phyloP scores from a whole-genome alignment of 2,113 vertebrate species.

The Neogale vison region DNA sequence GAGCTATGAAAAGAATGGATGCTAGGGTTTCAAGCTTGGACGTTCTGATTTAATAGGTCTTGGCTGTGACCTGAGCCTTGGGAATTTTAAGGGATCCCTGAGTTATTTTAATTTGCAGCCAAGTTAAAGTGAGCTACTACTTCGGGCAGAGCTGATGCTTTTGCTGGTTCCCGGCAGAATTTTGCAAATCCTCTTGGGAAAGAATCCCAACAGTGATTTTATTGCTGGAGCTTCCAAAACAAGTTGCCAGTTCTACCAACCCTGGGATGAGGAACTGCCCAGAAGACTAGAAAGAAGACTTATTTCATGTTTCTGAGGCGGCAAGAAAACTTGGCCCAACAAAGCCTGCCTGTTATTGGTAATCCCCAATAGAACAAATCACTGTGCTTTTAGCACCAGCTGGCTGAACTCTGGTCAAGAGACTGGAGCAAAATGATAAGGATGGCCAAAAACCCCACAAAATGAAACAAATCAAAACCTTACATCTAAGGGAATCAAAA shows the following conservation, averaged over 20 bases:
- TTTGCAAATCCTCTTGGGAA: neutral
- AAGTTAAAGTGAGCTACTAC: neutral
- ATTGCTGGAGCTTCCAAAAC: neutral
- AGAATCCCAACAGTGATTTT: neutral
- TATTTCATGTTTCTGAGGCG: neutral
- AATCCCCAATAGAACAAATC: neutral
- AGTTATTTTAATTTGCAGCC: neutral
- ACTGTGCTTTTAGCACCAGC: neutral
- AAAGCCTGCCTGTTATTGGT: neutral
- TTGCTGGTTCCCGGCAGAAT: neutral
- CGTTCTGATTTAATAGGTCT: neutral
- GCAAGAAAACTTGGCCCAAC: neutral
- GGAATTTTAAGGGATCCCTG: neutral
- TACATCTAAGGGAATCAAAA: neutral
- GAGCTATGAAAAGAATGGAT: neutral
- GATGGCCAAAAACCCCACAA: neutral
- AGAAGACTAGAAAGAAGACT: neutral
- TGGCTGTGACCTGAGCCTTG: neutral
- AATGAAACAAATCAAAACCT: neutral
- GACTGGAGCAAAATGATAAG: neutral
- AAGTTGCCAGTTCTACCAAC: neutral
- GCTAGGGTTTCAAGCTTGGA: neutral
- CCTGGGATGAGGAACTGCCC: neutral
- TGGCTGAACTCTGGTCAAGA: neutral
- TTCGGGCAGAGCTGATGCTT: neutral